Evolutionary conservation across 2,888 invertebrate genomes (phyloP), one percentile per base, ranked within the genome.

Genomic region (Melanotus villosus): DNA sequence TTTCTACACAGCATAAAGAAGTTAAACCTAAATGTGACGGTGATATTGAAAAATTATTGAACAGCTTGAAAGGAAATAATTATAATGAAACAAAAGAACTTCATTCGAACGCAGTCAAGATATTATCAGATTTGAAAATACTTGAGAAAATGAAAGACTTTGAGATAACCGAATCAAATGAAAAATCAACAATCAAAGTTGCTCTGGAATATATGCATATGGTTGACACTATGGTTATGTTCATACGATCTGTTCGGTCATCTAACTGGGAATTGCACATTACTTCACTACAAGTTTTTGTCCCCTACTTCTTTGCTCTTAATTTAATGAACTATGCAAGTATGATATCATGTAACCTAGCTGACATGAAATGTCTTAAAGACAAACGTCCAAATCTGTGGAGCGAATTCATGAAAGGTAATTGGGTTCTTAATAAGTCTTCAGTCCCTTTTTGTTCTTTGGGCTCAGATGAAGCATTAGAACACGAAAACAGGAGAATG

Each of bases 51-150:
- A 36, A 36, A 36, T 36, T 36, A 36, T 4, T 36, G 2, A 36
- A 36, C 36, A 36, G 36, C 36, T 36, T 36, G 10, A 36, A 36
- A 36, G 36, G 36, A 36, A 36, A 36, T 36, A 36, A 36, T 36
- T 36, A 36, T 36, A 36, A 36, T 36, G 36, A 36, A 36, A 36
- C 36, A 36, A 36, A 36, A 36, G 36, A 36, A 36, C 36, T 10
- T 36, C 36, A 36, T 36, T 36, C 36, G n/a, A 36, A 36, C 36
- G 36, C 36, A 36, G 36, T 36, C 36, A 36, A 36, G 36, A 36
- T 36, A 36, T n/a, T n/a, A n/a, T 36, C 36, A 36, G 36, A 36
- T 36, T 36, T 36, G 36, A 36, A 36, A 36, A 36, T 36, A 36
- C 36, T 36, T 36, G 36, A 36, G 36, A 36, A 36, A 36, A 36